Percentiles rank a stretch among this genome's conserved stretches.
These are phyloP conservation scores for Anarhynchus alexandrinus DNA, from an alignment of 2,113 vertebrate species.

Conservation along the genomic window DNA sequence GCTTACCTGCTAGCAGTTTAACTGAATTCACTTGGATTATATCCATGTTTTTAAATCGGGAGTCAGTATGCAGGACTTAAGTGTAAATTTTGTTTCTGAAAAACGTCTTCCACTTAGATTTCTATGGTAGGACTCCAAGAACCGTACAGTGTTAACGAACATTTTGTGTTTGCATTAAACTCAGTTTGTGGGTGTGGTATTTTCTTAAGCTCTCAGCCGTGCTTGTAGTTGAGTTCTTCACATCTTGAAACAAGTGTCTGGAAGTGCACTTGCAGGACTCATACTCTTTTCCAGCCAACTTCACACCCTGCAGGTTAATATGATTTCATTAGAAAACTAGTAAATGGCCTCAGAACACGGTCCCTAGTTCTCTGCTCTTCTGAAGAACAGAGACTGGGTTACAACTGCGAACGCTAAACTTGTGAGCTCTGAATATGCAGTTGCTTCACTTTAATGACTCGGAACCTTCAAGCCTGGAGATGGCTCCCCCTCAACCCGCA, in stretches of 20 bases:
- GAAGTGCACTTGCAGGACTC: neutral
- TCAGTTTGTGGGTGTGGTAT: neutral
- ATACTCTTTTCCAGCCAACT: neutral
- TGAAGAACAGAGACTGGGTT: neutral
- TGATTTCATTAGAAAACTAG: neutral
- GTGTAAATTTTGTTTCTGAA: neutral
- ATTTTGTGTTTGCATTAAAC: neutral
- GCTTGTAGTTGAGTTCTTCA: neutral
- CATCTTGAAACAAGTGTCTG: neutral
- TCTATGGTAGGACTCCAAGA: neutral
- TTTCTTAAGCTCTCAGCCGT: neutral
- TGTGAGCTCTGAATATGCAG: neutral
- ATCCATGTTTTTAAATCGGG: neutral
- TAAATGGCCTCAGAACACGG: neutral
- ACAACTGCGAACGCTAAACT: neutral
- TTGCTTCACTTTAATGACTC: neutral
- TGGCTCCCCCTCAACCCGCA: neutral
- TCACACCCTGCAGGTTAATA: neutral
- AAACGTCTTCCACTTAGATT: neutral
- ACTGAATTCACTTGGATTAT: neutral
- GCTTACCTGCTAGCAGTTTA: neutral
- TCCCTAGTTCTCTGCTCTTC: neutral
- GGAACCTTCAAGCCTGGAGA: neutral
- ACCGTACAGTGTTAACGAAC: fast-evolving
- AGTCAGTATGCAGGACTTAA: neutral